Evolutionary conservation across 2,888 invertebrate species (phyloP).

Genomic region (Monochamus alternatus): DNA sequence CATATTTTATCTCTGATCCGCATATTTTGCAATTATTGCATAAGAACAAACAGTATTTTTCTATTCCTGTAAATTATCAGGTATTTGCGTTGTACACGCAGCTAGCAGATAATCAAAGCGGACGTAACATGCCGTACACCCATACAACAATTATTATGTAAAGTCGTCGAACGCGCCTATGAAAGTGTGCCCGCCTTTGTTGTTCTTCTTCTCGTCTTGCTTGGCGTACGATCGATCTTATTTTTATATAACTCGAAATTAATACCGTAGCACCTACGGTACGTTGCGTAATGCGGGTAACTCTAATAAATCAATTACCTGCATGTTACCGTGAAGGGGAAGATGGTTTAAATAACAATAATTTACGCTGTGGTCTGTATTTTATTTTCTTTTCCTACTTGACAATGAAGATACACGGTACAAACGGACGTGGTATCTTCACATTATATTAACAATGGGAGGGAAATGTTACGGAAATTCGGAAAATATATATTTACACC

Average conservation of each 20-base stretch:
- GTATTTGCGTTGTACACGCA: neutral
- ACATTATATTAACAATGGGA: too few species aligned
- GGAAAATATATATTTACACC: too few species aligned
- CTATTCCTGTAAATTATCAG: neutral
- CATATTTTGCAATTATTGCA: too few species aligned
- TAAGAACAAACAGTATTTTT: too few species aligned
- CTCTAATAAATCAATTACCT: neutral
- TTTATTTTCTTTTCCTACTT: too few species aligned
- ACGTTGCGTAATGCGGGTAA: neutral
- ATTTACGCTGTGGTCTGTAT: too few species aligned
- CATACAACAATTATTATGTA: neutral
- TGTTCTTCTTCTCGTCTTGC: conserved; percentile 27
- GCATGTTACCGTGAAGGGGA: neutral
- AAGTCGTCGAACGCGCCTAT: neutral
- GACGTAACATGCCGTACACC: neutral
- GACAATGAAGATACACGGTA: too few species aligned
- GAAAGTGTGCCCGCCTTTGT: conserved; percentile 23
- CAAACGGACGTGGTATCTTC: too few species aligned
- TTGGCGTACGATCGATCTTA: conserved; percentile 13
- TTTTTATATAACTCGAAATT: conserved; percentile 31
- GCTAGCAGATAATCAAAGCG: neutral
- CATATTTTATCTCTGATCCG: too few species aligned
- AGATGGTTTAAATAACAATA: neutral
- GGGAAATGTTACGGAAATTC: too few species aligned
- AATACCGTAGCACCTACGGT: neutral